Evolutionary conservation across 2,888 invertebrate genomes (phyloP), one percentile per base, ranked within the genome.

Genomic region (Drosophila mercatorum): DNA sequence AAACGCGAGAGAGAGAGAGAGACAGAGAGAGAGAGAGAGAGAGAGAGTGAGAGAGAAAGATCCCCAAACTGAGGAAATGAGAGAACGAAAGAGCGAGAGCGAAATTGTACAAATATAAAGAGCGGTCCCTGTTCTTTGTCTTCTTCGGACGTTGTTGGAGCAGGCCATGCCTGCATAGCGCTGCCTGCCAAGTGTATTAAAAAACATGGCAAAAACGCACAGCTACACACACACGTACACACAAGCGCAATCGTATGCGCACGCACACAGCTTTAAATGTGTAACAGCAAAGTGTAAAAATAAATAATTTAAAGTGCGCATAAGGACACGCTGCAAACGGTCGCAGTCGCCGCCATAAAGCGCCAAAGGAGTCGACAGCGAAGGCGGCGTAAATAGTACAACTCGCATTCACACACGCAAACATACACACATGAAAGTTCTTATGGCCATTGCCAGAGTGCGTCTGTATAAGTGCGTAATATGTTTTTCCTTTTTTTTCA

Each of bases 231-330:
- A 75, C 51, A 60, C 60, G 49, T 62, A 49, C 36, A 75, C 51
- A 60, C 60, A 52, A 46, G 55, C 36, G 58, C 68, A 71, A 61
- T 56, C 8, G 17, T 49, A 40, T 59, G 40, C 38, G 17, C 47
- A 49, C 56, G 51, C 76, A 47, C 28, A 58, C 67, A 74, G 65
- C 89, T 79, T 88, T 75, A 85, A 85, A 89, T 88, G 84, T 89
- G 83, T 85, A 82, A 88, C 90, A 88, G 87, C 89, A 75, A 80
- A 90, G 90, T 90, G 86, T 87, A 90, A 89, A 90, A 90, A 90
- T 90, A 87, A 87, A 87, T 90, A 87, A 87, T 87, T 87, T 90
- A 87, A 90, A 87, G 87, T 90, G 89, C 90, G 85, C 86, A 84
- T 90, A 90, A 86, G 84, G 87, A 90, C 89, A 86, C 75, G 87